Conservation (phyloP, 23 tunicate species). For the Phallusia fumigata region DNA sequence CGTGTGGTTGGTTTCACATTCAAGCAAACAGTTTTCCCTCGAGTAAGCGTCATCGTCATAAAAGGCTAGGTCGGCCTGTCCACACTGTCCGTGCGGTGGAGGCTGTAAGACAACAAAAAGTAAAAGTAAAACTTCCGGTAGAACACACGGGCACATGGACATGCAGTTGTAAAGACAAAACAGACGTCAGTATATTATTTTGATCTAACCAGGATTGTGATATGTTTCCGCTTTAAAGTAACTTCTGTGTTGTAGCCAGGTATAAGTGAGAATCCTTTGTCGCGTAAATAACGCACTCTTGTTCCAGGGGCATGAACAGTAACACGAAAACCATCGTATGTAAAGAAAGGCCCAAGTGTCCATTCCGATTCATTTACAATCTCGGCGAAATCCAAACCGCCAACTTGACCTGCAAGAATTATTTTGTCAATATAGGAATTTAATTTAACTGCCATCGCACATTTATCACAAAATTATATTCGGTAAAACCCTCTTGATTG, state of each 20-base stretch:
- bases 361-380: not conserved
- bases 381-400: not conserved
- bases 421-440: too few relatives aligned
- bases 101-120: conserved; percentile 19
- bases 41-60: conserved; percentile 17
- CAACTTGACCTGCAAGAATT: not conserved
- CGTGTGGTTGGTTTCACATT: conserved; percentile 33
- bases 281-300: not conserved
- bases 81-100: conserved; percentile 57
- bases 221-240: not conserved
- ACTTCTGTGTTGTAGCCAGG: conserved; percentile 5
- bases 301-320: conserved; percentile 6
- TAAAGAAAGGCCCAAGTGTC: not conserved
- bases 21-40: conserved; percentile 23
- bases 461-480: too few relatives aligned
- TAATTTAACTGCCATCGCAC: too few relatives aligned
- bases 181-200: not conserved
- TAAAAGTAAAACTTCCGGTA: too few relatives aligned
- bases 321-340: conserved; percentile 15
- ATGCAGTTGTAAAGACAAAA: too few relatives aligned
- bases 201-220: not conserved
- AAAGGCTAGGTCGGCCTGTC: conserved; percentile 15
- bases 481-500: too few relatives aligned
- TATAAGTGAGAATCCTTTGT: not conserved
- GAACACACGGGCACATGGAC: too few relatives aligned